Conservation (phyloP, 2,113 vertebrate genomes). For the Vulpes lagopus region DNA sequence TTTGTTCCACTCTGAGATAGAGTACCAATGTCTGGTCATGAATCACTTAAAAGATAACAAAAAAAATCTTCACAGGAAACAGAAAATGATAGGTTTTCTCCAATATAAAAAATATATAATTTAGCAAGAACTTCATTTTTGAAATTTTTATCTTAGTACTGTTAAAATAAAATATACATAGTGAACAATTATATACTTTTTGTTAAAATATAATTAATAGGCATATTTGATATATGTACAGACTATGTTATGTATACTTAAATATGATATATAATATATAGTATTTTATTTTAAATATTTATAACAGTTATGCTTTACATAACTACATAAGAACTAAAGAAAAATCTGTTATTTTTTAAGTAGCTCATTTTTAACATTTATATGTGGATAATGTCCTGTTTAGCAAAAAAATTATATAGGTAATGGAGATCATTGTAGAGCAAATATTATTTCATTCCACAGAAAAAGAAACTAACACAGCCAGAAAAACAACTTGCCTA, state of each 20-base stretch:
- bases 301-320: not conserved
- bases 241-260: not conserved
- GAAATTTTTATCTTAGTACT: not conserved
- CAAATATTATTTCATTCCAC: not conserved
- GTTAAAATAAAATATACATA: not conserved
- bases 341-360: not conserved
- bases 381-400: not conserved
- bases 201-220: not conserved
- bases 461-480: not conserved
- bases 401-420: not conserved
- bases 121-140: conserved; percentile 17
- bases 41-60: conserved; percentile 38
- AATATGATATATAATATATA: not conserved
- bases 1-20: conserved; percentile 13
- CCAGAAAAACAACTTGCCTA: not conserved
- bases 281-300: not conserved
- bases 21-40: not conserved
- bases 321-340: not conserved
- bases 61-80: not conserved
- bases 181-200: not conserved
- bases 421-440: not conserved
- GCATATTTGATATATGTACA: not conserved
- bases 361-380: not conserved
- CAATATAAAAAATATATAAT: not conserved
- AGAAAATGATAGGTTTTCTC: conserved; percentile 32